Evolutionary conservation across 35 echinoderm and acorn worm species (phyloP).

Genomic region (Ophioderma brevispina): DNA sequence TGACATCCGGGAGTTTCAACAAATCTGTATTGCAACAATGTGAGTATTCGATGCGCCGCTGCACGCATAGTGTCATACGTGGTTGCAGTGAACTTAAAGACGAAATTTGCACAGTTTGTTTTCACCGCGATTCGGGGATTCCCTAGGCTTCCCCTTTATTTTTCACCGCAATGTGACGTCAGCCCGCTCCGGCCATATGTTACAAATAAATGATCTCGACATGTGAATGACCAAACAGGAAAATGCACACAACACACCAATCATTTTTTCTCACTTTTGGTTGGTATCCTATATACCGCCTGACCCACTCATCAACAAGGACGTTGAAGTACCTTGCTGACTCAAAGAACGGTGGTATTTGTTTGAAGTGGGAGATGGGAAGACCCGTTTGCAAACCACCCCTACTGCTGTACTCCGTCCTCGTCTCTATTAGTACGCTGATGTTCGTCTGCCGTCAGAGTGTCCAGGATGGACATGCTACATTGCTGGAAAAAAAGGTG

Average conservation of each 20-base stretch:
- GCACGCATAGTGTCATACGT: background rate
- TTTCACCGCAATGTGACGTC: too few species aligned
- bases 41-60: too few species aligned
- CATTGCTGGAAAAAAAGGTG: constrained; percentile 98
- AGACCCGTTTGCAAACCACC: constrained; percentile 79
- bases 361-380: constrained; percentile 54
- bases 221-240: background rate
- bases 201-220: background rate
- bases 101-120: background rate
- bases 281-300: constrained; percentile 71
- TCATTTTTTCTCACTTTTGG: constrained; percentile 81
- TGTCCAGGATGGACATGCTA: constrained; percentile 83
- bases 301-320: constrained; percentile 86
- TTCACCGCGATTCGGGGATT: too few species aligned
- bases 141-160: too few species aligned
- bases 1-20: too few species aligned
- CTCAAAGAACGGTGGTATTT: constrained; percentile 89
- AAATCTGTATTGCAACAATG: too few species aligned
- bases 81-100: background rate
- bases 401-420: constrained; percentile 82
- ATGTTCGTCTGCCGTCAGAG: constrained; percentile 91
- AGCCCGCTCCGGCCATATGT: too few species aligned
- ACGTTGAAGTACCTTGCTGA: constrained; percentile 84
- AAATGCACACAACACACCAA: too few species aligned
- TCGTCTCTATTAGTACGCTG: constrained; percentile 63